phyloP scores from a whole-genome alignment of 2,888 invertebrate genomes.

The Euzetes globulus region DNA sequence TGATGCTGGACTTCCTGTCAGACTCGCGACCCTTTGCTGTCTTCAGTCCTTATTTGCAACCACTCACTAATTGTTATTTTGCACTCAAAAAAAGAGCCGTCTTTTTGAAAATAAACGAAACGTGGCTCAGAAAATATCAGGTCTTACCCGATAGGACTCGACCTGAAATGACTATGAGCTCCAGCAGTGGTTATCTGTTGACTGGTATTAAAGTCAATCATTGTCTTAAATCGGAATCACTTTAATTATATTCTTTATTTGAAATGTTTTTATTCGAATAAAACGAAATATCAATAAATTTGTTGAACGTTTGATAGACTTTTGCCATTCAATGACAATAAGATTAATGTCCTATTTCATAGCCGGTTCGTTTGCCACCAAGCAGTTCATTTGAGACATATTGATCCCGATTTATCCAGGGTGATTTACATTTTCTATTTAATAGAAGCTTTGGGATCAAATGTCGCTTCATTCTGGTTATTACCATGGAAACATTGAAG shows the following conservation, averaged over 20 bases:
- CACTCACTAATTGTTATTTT: constrained; percentile 72
- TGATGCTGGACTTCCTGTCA: constrained; percentile 66
- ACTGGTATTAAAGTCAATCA: constrained; percentile 55
- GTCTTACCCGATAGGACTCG: constrained; percentile 83
- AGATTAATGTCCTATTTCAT: too few relatives aligned
- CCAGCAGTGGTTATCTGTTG: constrained; percentile 77
- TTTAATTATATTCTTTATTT: not conserved
- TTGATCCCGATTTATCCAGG: too few relatives aligned
- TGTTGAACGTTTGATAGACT: too few relatives aligned
- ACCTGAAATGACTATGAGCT: constrained; percentile 84
- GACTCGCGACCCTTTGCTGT: constrained; percentile 77
- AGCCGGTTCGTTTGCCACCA: too few relatives aligned
- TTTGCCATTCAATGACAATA: too few relatives aligned
- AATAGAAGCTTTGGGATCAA: too few relatives aligned
- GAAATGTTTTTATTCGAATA: too few relatives aligned
- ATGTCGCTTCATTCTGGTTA: too few relatives aligned
- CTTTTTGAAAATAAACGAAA: constrained; percentile 69
- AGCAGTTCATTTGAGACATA: too few relatives aligned
- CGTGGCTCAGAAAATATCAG: constrained; percentile 84
- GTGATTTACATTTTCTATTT: too few relatives aligned
- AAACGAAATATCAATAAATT: too few relatives aligned
- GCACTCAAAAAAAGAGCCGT: constrained; percentile 67
- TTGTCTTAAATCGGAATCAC: not conserved
- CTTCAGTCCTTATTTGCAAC: constrained; percentile 63
- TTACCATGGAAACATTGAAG: too few relatives aligned